Base-by-base conservation (phyloP, 2,113 vertebrate species). In the Cricetomys ansorgei region DNA sequence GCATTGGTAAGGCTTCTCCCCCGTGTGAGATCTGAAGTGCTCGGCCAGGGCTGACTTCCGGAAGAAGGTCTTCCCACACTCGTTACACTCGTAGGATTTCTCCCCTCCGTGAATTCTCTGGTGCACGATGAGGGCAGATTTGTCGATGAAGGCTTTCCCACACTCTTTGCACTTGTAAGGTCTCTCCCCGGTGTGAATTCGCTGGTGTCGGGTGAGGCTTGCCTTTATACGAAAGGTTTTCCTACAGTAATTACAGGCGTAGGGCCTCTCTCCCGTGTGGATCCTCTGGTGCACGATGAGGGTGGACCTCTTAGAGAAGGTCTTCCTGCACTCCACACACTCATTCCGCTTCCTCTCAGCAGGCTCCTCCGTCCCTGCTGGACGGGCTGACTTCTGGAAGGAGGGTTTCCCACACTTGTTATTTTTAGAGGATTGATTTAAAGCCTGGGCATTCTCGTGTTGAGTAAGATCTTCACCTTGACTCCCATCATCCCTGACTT, bases 41-140 rank as follows among this genome's bases (percentile, higher is more conserved):
- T 95, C 94, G 10, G 77, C 92, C 11, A 95, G 90, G 72, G 95
- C 91, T 57, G 86, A 94, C 69, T 92, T 96, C 45, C n/a, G 45
- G 9, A 93, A 95, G 69, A 96, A 96, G 25, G 81, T 92, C 65
- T 96, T 96, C 17, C 89, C 91, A 27, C 95, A 93, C 15, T 85
- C 87, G 6, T 34, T 62, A 29, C 80, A 96, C 76, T 53, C 75
- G 23, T 72, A 92, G 2, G 50, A 69, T 16, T 92, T 87, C 67
- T 95, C 79, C 21, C 93, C 86, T 7, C 89, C 88, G 13, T 91
- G 95, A 8, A 84, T 72, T 65, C 55, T 89, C 91, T 62, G 87
- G n/a, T 76, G 72, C 16, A 86, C 91, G 12, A 69, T 69, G 48
- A 87, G 84, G 48, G 84, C 88, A 4, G 64, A 79, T 5, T 72